A percentile compares a stretch with the other conserved stretches of the same genome.
phyloP scores from a whole-genome alignment of 2,888 invertebrate genomes.

The Exephanes ischioxanthus region DNA sequence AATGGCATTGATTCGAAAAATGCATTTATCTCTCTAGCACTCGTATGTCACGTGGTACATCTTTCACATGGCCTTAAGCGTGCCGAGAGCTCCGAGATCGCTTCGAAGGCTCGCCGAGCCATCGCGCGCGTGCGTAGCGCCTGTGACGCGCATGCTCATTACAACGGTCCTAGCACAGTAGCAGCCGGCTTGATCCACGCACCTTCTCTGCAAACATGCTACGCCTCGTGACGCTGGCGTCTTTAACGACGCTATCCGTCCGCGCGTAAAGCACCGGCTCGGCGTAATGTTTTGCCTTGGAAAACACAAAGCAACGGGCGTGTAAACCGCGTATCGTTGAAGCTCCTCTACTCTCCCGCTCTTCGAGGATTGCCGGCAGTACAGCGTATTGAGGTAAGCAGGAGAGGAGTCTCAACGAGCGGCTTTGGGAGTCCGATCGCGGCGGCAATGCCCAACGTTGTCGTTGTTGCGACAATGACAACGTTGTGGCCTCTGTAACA shows the following conservation, averaged over 20 bases:
- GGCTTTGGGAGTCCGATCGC: slow-evolving; percentile 76
- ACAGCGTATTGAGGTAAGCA: neutral
- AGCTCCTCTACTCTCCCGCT: slow-evolving; percentile 2
- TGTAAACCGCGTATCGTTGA: slow-evolving; percentile 4
- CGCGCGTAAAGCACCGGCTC: slow-evolving; percentile 42
- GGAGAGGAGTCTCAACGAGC: slow-evolving; percentile 49
- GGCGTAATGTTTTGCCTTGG: slow-evolving; percentile 72
- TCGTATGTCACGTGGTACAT: no score
- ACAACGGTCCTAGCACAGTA: slow-evolving; percentile 16
- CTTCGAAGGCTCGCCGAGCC: slow-evolving; percentile 18
- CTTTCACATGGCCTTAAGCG: no score
- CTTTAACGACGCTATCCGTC: neutral
- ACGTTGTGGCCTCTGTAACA: neutral
- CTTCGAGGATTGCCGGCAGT: neutral
- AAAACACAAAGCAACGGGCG: slow-evolving; percentile 69
- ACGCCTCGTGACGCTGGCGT: neutral
- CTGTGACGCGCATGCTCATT: neutral
- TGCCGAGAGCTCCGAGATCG: neutral
- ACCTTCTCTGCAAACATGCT: slow-evolving; percentile 10
- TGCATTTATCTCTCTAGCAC: no score
- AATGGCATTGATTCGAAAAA: no score
- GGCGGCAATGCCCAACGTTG: slow-evolving; percentile 51
- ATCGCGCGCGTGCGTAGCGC: slow-evolving; percentile 1
- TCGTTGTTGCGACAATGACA: slow-evolving; percentile 16
- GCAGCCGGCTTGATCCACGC: neutral